A percentile compares a stretch with the other conserved stretches of the same genome.
These are phyloP conservation scores for Streptopelia turtur DNA, from an alignment of 2,797 vertebrate genomes.

Conservation along the genomic window DNA sequence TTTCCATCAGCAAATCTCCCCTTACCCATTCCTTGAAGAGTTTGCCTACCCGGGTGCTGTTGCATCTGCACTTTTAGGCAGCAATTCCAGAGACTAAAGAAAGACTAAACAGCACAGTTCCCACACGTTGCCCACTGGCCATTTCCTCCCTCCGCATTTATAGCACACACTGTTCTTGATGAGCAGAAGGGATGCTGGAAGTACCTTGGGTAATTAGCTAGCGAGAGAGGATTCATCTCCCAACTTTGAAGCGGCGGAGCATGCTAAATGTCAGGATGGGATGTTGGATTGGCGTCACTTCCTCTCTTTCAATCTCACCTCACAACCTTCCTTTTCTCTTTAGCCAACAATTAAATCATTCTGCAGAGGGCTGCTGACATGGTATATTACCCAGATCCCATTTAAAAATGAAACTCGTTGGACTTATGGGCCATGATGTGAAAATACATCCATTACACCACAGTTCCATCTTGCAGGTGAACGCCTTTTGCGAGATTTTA, in stretches of 20 bases:
- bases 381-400: not conserved
- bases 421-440: not conserved
- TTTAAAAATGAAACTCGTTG: not conserved
- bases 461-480: not conserved
- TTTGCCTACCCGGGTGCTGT: rapidly evolving
- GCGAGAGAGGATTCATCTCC: not conserved
- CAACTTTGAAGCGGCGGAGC: not conserved
- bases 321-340: constrained; percentile 28
- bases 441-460: not conserved
- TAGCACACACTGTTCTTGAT: not conserved
- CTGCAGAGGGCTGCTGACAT: not conserved
- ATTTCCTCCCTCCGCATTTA: constrained; percentile 12
- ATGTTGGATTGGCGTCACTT: constrained; percentile 39
- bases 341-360: not conserved
- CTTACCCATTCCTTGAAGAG: not conserved
- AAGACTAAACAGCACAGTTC: not conserved
- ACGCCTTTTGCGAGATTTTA: not conserved
- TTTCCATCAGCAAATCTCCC: not conserved
- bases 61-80: not conserved
- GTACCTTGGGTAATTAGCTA: not conserved
- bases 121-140: not conserved
- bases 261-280: constrained; percentile 15
- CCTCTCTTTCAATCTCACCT: constrained; percentile 34
- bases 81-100: not conserved
- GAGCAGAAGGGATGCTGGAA: constrained; percentile 9